Evolutionary conservation across 2,113 vertebrate species (phyloP).

Genomic region (Phylloscopus whistleri): DNA sequence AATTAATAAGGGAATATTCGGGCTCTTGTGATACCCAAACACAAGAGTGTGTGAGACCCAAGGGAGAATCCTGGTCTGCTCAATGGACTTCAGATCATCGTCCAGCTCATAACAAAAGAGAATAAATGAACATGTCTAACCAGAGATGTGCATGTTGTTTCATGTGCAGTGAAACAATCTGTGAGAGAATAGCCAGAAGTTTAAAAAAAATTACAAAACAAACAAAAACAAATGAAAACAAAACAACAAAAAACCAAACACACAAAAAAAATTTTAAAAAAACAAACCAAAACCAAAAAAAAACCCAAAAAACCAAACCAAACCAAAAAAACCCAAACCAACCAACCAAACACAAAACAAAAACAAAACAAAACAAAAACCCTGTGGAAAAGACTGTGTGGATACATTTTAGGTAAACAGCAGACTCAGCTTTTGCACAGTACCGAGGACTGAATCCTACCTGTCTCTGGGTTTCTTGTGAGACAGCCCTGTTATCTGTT

Average conservation of each 20-base stretch:
- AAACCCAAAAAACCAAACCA: background rate
- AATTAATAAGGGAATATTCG: background rate
- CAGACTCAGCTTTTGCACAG: background rate
- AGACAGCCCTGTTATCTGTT: background rate
- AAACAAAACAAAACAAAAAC: background rate
- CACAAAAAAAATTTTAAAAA: background rate
- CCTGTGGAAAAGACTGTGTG: background rate
- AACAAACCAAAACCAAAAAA: no score
- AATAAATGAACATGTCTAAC: background rate
- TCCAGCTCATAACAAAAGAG: fast-evolving
- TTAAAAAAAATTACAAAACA: background rate
- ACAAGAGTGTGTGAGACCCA: background rate
- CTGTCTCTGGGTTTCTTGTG: background rate
- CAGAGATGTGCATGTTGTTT: background rate
- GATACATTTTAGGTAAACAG: background rate
- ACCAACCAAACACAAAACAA: no score
- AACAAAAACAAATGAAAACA: no score
- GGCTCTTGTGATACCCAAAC: background rate
- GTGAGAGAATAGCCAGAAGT: background rate
- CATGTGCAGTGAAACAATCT: background rate
- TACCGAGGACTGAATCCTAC: background rate
- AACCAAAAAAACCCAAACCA: no score
- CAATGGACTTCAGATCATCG: fast-evolving
- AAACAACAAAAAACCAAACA: background rate
- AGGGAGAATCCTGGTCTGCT: background rate